A percentile compares a stretch with the other conserved stretches of the same genome.
Evolutionary conservation across 2,797 vertebrate genomes (phyloP).

Genomic region (Cetoscarus ocellatus): DNA sequence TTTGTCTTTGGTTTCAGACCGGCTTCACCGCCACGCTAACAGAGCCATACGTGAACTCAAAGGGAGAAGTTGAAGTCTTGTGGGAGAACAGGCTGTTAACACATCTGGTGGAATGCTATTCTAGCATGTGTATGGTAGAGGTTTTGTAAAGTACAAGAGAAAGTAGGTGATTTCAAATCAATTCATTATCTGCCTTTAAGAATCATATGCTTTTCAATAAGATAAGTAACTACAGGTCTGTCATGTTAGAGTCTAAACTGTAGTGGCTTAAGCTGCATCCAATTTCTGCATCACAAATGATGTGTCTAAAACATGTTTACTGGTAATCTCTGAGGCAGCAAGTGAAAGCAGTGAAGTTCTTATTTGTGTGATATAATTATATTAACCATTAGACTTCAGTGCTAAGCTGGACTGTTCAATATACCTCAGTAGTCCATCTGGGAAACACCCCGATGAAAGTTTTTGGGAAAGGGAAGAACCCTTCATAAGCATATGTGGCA

Average conservation of each 20-base stretch:
- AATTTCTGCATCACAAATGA: constrained; percentile 22
- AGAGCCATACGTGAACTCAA: constrained; percentile 65
- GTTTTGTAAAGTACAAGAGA: constrained; percentile 29
- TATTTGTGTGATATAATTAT: constrained; percentile 22
- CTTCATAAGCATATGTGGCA: too few relatives aligned
- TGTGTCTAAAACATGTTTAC: constrained; percentile 20
- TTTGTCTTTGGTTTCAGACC: constrained; percentile 76
- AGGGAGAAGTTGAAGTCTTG: constrained; percentile 69
- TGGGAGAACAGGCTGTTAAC: constrained; percentile 74
- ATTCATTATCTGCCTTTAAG: constrained; percentile 11
- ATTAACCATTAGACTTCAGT: constrained; percentile 4
- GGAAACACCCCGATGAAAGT: too few relatives aligned
- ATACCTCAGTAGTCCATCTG: too few relatives aligned
- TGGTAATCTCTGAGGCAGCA: constrained; percentile 7
- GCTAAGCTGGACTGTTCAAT: neutral
- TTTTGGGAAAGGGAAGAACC: too few relatives aligned
- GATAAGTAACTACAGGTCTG: too few relatives aligned
- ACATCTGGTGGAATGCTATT: constrained; percentile 73
- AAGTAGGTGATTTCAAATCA: constrained; percentile 7
- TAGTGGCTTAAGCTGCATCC: too few relatives aligned
- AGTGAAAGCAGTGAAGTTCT: constrained; percentile 16
- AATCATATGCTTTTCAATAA: too few relatives aligned
- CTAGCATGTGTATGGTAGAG: constrained; percentile 40
- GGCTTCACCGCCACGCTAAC: constrained; percentile 57
- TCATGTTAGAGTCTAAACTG: too few relatives aligned